Evolutionary conservation across 2,888 invertebrate species (phyloP), one percentile per base, ranked within the genome.

Genomic region (Nipponacmea schrenckii): DNA sequence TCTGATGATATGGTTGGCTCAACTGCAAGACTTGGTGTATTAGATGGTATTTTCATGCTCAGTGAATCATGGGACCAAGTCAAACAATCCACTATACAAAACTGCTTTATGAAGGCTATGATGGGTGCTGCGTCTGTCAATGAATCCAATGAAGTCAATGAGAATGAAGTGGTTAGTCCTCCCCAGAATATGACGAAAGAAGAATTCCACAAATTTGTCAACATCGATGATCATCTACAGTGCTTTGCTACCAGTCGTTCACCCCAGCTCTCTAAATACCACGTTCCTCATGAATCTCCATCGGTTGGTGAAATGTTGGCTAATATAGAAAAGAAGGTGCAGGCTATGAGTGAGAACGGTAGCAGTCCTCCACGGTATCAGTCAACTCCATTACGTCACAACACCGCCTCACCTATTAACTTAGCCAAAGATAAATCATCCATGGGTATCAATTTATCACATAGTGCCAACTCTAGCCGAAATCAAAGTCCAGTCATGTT

Each of bases 381-480:
- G 56, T 56, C 56, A 56, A 56, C 56, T 20, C 56, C 56, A 24
- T 56, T 24, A 24, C 56, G 24, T 24, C 20, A 24, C 14, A n/a
- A 56, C n/a, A 56, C 20, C 20, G 56, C 56, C 20, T 56, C 56
- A 56, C 56, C 56, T 24, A 56, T 56, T 2, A 56, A 56, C 24
- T 24, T 56, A 56, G 56, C 56, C 56, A 56, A 56, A 56, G 56
- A 56, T 20, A 56, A 56, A 56, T 56, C 56, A 24, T 24, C 24
- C 56, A 24, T 20, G 20, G 39, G 39, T 39, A 39, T 39, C 39
- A 56, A 20, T 24, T 3, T 56, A 24, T 56, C 56, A 56, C 20
- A 56, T 15, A 56, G 56, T 17, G 56, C 56, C 56, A 56, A 56
- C 56, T 56, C 56, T 56, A 56, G 56, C 56, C 56, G 56, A 56